Base-by-base conservation (phyloP, 2,888 invertebrate genomes). In the Stomorhina lunata region DNA sequence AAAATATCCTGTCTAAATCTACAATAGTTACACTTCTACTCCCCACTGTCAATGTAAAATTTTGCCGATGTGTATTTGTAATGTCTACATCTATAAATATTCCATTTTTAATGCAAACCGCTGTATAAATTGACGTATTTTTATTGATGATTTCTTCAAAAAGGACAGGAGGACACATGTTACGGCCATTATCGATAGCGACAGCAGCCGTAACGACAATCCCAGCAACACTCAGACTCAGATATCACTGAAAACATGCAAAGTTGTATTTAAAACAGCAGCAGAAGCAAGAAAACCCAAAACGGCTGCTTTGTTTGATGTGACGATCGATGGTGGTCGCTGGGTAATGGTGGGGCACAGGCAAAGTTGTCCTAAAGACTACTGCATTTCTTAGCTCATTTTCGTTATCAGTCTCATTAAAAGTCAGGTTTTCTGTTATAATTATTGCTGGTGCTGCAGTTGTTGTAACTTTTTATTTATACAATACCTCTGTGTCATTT, bases 101-200 rank as follows among this genome's bases (percentile, higher is more conserved):
- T 86, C 86, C 87, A 86, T 87, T 48, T 32, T 86, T 87, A 88
- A 88, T 88, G 87, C 81, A 72, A 83, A 81, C 85, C 84, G 86
- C 85, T 84, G 84, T 86, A 88, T 88, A 87, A 86, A 88, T 88
- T 86, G 86, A 84, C 85, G 85, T 86, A 87, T 86, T 88, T 77
- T 86, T 88, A 88, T 88, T 88, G 87, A 88, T 88, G 88, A 87
- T 88, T 87, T 87, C 79, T 87, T 87, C 76, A 86, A 87, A 86
- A 86, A 65, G 79, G 69, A 73, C 69, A 85, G 86, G 86, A 80
- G 85, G 86, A 86, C 87, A 87, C 88, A 88, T 88, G 88, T 88
- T 88, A 86, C 85, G 84, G 72, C 83, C 84, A 86, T 84, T 85
- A 85, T 48, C 71, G 50, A 48, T 75, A 71, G 43, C 48, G 25